Evolutionary conservation across 2,113 vertebrate species (phyloP), one percentile per base, ranked within the genome.

Genomic region (Antechinus flavipes): DNA sequence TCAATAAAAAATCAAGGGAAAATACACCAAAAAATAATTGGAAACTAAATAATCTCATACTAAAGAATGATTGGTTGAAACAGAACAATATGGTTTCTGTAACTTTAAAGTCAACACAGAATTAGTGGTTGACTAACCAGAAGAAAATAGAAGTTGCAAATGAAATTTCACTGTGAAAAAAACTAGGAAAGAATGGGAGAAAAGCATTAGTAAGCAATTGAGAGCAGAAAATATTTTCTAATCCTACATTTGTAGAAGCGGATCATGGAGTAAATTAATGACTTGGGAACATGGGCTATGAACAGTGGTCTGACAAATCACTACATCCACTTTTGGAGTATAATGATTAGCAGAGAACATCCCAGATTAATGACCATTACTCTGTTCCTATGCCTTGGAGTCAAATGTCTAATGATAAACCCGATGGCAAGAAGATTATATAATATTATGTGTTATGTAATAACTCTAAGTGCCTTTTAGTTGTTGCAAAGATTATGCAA

Each of bases 11-110:
- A 4, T 42, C 2, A 47, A 4, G 47, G 42, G 42, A 47, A 47
- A 47, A 47, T 47, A 47, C 2, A 47, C 47, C 47, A 47, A 47
- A 47, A 47, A 47, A 47, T 47, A 47, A 47, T 47, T 47, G 47
- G 47, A 47, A 47, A 47, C 47, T 47, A 47, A 47, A 47, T 47
- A 47, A 47, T 47, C 47, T 47, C 47, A 47, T 47, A 47, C 47
- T 47, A 47, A 47, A 47, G 47, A 47, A 47, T 47, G 47, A 47
- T 47, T 47, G 47, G 47, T 2, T 47, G 47, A 47, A 47, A 47
- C 47, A 47, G 47, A 93, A 93, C 97, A 27, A 30, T 93, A 46
- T 54, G 30, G 12, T 61, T 93, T 92, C 54, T 96, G 56, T 61
- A n/a, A 12, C 61, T 92, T 96, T 89, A 92, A 54, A 93, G 92